Percentiles rank a stretch among this genome's conserved stretches.
These are phyloP conservation scores for Platypus cylindrus DNA, from an alignment of 2,888 invertebrate genomes.

Conservation along the genomic window DNA sequence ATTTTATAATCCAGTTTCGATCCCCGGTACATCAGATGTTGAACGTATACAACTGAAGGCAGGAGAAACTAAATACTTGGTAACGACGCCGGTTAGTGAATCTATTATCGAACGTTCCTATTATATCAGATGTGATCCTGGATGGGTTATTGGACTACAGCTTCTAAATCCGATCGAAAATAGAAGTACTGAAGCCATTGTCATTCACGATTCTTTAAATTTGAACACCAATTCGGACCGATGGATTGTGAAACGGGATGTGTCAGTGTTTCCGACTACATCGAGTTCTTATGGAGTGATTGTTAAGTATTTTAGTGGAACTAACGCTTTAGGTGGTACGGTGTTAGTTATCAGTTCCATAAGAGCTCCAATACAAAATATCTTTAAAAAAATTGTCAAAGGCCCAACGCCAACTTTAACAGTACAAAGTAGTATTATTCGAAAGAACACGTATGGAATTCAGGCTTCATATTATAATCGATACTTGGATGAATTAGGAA, in stretches of 20 bases:
- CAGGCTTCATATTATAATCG: conserved; percentile 79
- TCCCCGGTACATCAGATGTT: conserved; percentile 50
- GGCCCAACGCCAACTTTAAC: conserved; percentile 69
- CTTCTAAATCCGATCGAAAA: conserved; percentile 83
- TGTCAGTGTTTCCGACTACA: conserved; percentile 81
- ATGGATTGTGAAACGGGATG: conserved; percentile 72
- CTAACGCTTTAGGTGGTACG: conserved; percentile 65
- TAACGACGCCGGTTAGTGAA: conserved; percentile 50
- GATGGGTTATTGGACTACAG: conserved; percentile 79
- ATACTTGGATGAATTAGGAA: conserved; percentile 72
- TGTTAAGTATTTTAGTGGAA: conserved; percentile 68
- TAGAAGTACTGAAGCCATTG: conserved; percentile 72
- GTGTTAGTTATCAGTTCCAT: conserved; percentile 68
- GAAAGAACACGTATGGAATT: conserved; percentile 69
- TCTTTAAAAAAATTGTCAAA: conserved; percentile 59
- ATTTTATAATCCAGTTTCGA: conserved; percentile 57
- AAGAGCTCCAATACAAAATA: conserved; percentile 57
- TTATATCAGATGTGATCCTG: conserved; percentile 59
- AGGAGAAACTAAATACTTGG: conserved; percentile 67
- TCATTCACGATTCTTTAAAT: conserved; percentile 63
- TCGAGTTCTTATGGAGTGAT: conserved; percentile 73
- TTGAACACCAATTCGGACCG: conserved; percentile 49
- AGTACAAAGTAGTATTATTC: conserved; percentile 59
- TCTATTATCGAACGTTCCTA: conserved; percentile 46
- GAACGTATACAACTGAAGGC: conserved; percentile 20